phyloP scores from a whole-genome alignment of 2,888 invertebrate genomes.

The Neoaliturus tenellus region DNA sequence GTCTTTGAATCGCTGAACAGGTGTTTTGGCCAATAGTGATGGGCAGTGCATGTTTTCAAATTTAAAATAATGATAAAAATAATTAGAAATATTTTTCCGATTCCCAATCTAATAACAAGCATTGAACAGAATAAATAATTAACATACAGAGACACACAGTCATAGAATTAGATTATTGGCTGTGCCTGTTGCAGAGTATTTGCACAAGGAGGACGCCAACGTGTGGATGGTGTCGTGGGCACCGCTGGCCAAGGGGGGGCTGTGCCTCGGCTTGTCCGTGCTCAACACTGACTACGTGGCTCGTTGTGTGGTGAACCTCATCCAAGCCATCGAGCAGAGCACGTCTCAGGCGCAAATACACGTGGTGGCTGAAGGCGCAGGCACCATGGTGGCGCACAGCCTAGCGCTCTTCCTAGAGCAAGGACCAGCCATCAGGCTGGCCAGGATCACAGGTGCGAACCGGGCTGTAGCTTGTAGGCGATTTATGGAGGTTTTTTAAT shows the following conservation, averaged over 20 bases:
- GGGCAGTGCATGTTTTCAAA: too few relatives aligned
- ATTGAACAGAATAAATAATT: too few relatives aligned
- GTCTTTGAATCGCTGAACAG: too few relatives aligned
- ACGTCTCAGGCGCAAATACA: conserved; percentile 72
- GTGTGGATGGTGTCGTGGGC: conserved; percentile 76
- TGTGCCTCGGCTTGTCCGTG: conserved; percentile 80
- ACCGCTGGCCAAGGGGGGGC: conserved; percentile 76
- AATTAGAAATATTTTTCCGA: too few relatives aligned
- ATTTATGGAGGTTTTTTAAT: too few relatives aligned
- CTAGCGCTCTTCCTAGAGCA: conserved; percentile 72
- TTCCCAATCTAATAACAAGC: too few relatives aligned
- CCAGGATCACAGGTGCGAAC: conserved; percentile 76
- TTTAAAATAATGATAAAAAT: too few relatives aligned
- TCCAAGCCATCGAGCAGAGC: conserved; percentile 54
- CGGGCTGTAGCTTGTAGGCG: too few relatives aligned
- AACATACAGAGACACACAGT: too few relatives aligned
- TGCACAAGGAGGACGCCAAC: conserved; percentile 72
- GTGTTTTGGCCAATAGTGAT: too few relatives aligned
- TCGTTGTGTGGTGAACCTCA: conserved; percentile 76
- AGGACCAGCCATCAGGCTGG: conserved; percentile 74
- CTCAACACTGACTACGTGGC: conserved; percentile 79
- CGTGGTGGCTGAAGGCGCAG: conserved; percentile 81
- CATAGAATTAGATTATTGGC: too few relatives aligned
- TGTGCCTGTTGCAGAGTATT: neutral
- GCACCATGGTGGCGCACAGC: conserved; percentile 71